Evolutionary conservation across 1,140 invertebrate genomes (phyloP).

Genomic region (Choristoneura fumiferana): DNA sequence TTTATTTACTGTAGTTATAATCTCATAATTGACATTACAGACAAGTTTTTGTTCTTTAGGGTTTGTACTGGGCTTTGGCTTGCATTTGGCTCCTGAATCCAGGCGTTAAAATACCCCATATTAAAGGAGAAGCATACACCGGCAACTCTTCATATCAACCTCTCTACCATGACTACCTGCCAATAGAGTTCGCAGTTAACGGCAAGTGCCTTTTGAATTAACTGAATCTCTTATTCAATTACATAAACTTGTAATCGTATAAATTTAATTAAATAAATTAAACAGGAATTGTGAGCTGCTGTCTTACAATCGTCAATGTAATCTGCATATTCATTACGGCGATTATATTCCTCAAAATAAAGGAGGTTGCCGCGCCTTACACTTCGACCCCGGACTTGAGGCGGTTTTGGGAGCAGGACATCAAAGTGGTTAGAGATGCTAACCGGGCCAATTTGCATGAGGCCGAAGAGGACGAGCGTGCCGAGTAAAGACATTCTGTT

Average conservation of each 20-base stretch:
- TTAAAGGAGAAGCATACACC: conserved; percentile 82
- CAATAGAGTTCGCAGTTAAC: conserved; percentile 87
- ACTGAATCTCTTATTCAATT: not conserved
- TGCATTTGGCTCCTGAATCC: conserved; percentile 85
- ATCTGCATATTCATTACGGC: conserved; percentile 91
- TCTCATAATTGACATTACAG: not conserved
- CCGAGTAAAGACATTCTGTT: conserved; percentile 48
- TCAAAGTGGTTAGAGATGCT: conserved; percentile 84
- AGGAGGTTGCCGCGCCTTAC: conserved; percentile 91
- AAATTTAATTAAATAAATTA: not conserved
- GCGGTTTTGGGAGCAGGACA: conserved; percentile 89
- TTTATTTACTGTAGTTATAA: not conserved
- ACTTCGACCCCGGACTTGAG: conserved; percentile 85
- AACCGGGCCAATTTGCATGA: conserved; percentile 75
- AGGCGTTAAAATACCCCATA: conserved; percentile 83
- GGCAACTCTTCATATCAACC: conserved; percentile 82
- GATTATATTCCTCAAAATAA: conserved; percentile 90
- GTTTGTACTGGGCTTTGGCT: conserved; percentile 86
- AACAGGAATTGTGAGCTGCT: conserved; percentile 85
- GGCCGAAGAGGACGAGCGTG: conserved; percentile 61
- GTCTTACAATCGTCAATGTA: conserved; percentile 90
- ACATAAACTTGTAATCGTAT: not conserved
- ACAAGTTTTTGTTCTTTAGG: conserved; percentile 73
- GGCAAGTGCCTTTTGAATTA: conserved; percentile 56
- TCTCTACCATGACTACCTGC: conserved; percentile 85